Percentiles rank a stretch among this genome's conserved stretches.
phyloP scores from a whole-genome alignment of 2,888 invertebrate genomes.

The Standfussiana lucernea region DNA sequence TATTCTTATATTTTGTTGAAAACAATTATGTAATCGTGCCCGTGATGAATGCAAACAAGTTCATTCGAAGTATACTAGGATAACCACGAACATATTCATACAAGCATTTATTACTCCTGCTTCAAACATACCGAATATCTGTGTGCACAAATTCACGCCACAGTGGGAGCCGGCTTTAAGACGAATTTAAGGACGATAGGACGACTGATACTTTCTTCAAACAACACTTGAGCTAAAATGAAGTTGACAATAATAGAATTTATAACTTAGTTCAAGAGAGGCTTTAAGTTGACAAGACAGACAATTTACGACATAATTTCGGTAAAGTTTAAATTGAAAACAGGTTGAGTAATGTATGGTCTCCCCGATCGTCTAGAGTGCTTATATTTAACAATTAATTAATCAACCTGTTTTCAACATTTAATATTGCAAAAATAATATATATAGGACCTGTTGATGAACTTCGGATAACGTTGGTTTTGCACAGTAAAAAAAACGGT shows the following conservation, averaged over 20 bases:
- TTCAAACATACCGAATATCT: neutral
- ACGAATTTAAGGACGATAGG: neutral
- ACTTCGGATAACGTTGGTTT: neutral
- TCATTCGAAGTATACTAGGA: neutral
- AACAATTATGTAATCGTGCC: neutral
- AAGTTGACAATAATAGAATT: conserved; percentile 46
- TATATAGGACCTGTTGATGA: too few species aligned
- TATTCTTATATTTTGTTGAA: too few species aligned
- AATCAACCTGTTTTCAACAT: too few species aligned
- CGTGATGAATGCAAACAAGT: neutral
- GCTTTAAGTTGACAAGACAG: conserved; percentile 21
- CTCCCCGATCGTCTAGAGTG: neutral
- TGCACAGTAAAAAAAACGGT: neutral
- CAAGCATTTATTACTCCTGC: neutral
- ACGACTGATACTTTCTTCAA: neutral
- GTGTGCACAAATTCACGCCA: neutral
- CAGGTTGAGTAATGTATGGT: neutral
- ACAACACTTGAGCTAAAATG: conserved; percentile 31
- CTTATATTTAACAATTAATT: too few species aligned
- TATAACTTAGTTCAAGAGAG: conserved; percentile 22
- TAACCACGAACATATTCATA: neutral
- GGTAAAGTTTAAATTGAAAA: neutral
- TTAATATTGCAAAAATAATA: too few species aligned
- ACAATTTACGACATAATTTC: conserved; percentile 20
- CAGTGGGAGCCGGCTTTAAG: neutral